Percentiles rank a stretch among this genome's conserved stretches.
These are phyloP conservation scores for Agelastica alni DNA, from an alignment of 2,888 invertebrate genomes.

Conservation along the genomic window DNA sequence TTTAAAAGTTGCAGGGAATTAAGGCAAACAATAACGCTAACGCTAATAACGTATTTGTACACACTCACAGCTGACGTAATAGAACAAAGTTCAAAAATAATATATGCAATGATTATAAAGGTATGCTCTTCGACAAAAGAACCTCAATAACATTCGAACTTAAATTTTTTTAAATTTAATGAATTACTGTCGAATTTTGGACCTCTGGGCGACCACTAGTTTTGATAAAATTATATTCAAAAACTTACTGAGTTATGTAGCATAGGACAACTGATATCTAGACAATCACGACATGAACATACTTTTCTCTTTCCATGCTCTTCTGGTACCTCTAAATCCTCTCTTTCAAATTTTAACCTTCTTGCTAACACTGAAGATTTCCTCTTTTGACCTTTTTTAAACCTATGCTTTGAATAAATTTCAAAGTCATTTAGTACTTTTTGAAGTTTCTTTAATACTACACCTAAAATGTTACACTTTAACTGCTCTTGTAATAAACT, in stretches of 20 bases:
- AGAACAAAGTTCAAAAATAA: no score
- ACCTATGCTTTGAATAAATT: conserved; percentile 13
- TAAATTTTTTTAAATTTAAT: no score
- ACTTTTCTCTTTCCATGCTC: conserved; percentile 6
- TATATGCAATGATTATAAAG: no score
- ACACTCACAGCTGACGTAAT: no score
- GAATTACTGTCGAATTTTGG: no score
- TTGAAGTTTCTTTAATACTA: conserved; percentile 48
- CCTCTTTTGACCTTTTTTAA: conserved; percentile 31
- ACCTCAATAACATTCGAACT: no score
- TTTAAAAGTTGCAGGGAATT: no score
- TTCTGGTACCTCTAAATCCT: conserved; percentile 9
- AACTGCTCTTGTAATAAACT: conserved; percentile 45
- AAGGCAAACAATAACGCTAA: no score
- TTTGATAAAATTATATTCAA: no score
- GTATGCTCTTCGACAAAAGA: no score
- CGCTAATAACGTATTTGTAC: no score
- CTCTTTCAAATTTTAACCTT: conserved; percentile 17
- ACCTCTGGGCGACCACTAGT: no score
- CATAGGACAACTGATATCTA: not conserved
- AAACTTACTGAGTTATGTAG: conserved; percentile 8
- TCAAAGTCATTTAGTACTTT: conserved; percentile 34
- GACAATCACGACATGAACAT: not conserved
- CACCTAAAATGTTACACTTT: conserved; percentile 41
- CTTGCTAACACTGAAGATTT: conserved; percentile 26